Conservation (phyloP, 2,888 invertebrate genomes). For the Chironomus tentans region DNA sequence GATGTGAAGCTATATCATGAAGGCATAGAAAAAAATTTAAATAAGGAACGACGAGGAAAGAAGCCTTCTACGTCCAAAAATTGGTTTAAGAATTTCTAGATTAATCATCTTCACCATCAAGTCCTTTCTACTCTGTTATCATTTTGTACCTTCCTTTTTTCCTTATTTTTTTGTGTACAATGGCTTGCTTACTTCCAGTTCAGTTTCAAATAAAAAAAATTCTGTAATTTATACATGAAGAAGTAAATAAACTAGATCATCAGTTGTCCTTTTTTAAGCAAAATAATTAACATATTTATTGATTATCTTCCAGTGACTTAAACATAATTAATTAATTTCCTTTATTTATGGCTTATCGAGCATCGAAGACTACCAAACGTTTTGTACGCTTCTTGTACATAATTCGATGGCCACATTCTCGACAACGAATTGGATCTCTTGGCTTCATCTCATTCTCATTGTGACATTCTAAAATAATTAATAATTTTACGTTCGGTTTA, state of each 20-base stretch:
- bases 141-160: not conserved
- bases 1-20: not conserved
- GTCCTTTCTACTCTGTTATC: not conserved
- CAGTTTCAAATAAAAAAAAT: too few relatives aligned
- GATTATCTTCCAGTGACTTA: too few relatives aligned
- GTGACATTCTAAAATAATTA: constrained; percentile 72
- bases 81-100: not conserved
- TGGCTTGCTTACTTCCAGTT: too few relatives aligned
- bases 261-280: too few relatives aligned
- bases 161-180: not conserved
- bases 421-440: constrained; percentile 88
- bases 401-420: constrained; percentile 98
- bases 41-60: not conserved
- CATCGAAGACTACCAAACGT: constrained; percentile 40
- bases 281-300: too few relatives aligned
- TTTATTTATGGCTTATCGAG: not conserved
- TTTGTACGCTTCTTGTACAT: constrained; percentile 99
- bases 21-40: not conserved
- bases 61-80: not conserved
- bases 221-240: too few relatives aligned
- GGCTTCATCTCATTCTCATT: constrained; percentile 96
- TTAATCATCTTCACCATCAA: not conserved
- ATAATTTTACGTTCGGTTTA: too few relatives aligned
- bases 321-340: not conserved
- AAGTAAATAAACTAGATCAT: too few relatives aligned